Percentiles rank a stretch among this genome's conserved stretches.
phyloP scores from a whole-genome alignment of 2,888 invertebrate genomes.

The Andrena praecox region DNA sequence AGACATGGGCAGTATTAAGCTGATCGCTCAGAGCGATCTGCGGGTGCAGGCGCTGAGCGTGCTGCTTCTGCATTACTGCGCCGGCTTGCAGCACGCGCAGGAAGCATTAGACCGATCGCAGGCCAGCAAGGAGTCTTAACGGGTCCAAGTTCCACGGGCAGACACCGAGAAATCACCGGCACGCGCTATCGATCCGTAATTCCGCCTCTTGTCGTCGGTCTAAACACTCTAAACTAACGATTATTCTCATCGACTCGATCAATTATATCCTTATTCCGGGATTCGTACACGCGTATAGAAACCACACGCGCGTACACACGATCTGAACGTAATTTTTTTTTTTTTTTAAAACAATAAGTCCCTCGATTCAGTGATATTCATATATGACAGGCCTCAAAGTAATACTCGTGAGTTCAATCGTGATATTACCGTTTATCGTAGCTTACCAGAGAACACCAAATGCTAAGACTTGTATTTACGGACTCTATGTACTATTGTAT shows the following conservation, averaged over 20 bases:
- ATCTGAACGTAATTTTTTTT: constrained; percentile 22
- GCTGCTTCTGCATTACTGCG: constrained; percentile 97
- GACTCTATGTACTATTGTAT: constrained; percentile 39
- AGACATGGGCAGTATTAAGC: constrained; percentile 78
- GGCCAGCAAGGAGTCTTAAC: constrained; percentile 57
- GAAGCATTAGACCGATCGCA: constrained; percentile 80
- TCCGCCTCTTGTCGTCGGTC: not conserved
- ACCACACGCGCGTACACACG: not conserved
- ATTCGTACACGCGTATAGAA: not conserved
- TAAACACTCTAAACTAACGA: not conserved
- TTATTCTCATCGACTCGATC: not conserved
- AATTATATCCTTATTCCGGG: not conserved
- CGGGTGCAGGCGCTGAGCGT: constrained; percentile 96
- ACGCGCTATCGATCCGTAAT: not conserved
- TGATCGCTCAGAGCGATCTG: constrained; percentile 90
- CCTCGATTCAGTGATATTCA: constrained; percentile 18
- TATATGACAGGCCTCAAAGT: constrained; percentile 23
- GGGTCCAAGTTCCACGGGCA: constrained; percentile 1
- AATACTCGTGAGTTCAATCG: constrained; percentile 57
- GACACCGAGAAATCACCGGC: constrained; percentile 1
- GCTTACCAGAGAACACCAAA: constrained; percentile 75
- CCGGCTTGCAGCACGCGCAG: constrained; percentile 94
- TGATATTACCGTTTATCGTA: constrained; percentile 31
- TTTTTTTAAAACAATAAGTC: constrained; percentile 2
- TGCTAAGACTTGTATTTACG: constrained; percentile 71